Base-by-base conservation (phyloP, 2,113 vertebrate genomes). In the Lycaon pictus region DNA sequence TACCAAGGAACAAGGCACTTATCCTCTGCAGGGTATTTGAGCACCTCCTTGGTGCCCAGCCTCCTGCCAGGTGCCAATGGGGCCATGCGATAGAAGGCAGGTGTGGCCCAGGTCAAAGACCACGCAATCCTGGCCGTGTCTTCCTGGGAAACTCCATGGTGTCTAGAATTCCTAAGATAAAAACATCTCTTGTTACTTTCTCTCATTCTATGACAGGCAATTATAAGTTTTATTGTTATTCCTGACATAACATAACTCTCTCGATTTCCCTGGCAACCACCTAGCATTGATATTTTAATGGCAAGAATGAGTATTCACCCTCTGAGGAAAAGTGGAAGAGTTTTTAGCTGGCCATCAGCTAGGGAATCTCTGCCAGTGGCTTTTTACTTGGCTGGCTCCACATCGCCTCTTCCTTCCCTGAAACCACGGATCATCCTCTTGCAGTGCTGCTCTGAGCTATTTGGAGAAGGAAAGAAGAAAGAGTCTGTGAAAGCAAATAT, bases 381-480 rank as follows among this genome's bases (percentile, higher is more conserved):
- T 81, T 94, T 96, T 94, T 35, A 76, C 55, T 96, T 96, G 56
- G 17, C 76, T 96, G 96, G 81, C 58, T 84, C 62, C n/a, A 37
- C 80, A 60, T 71, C 93, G 11, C 71, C 35, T 92, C 94, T 92
- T 97, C 53, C 19, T 74, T 93, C 85, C 76, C 53, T 48, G 13
- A 88, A 96, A 81, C 27, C 53, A 74, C 29, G 32, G 71, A 67
- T 43, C 37, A 51, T 60, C 22, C 37, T 84, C 71, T 95, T 81
- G 23, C 53, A 95, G 60, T 20, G 74, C 16, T 79, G 12, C 19
- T 90, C 55, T 85, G 79, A 65, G 51, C 51, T 60, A 32, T 91
- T 87, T 83, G 87, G 43, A 76, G 58, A 0, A 76, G 11, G 20
- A 62, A 79, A 85, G 37, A 94, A 37, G 62, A 96, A 37, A 62